Base-by-base conservation (phyloP, 1,140 invertebrate genomes). In the Theocolax elegans region DNA sequence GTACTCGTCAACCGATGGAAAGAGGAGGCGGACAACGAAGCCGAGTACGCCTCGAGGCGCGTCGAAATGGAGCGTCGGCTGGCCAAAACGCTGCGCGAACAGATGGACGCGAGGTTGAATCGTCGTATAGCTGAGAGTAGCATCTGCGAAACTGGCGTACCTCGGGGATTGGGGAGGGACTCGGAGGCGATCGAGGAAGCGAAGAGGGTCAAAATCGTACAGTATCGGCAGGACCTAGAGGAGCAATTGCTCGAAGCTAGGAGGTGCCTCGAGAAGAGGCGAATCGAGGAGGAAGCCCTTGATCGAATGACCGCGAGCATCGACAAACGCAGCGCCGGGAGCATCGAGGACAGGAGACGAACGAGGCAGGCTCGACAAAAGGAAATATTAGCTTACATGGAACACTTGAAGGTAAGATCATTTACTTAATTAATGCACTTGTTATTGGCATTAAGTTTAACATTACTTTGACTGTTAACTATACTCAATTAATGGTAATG, bases 321-420 rank as follows among this genome's bases (percentile, higher is more conserved):
- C 12, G 13, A 12, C 0, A 46, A 17, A 15, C 42, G 1, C 3
- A n/a, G 23, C 15, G 25, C 15, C 3, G 19, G 3, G 0, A n/a
- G 31, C 1, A 10, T 7, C 1, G n/a, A 17, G 13, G 65, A 67
- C 0, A 3, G 29, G 3, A 23, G 21, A 67, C 42, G 9, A 1
- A 31, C 54, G 6, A 29, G 23, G 12, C 58, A 69, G 13, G 7
- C 48, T 8, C 17, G 44, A 13, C 13, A 40, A 1, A 13, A 9
- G 1, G 68, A 71, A 9, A 17, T 29, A 0, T 12, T 64, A 3
- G 29, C 42, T 38, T 48, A 12, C 31, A 71, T 71, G 60, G 38
- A 49, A 2, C 48, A 21, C n/a, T 6, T 65, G 6, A 17, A 15
- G 68, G 68, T 71, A 25, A 64, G 51, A 8, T n/a, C n/a, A n/a